A percentile compares a stretch with the other conserved stretches of the same genome.
phyloP scores from a whole-genome alignment of 2,888 invertebrate species.

The Fragum whitleyi region DNA sequence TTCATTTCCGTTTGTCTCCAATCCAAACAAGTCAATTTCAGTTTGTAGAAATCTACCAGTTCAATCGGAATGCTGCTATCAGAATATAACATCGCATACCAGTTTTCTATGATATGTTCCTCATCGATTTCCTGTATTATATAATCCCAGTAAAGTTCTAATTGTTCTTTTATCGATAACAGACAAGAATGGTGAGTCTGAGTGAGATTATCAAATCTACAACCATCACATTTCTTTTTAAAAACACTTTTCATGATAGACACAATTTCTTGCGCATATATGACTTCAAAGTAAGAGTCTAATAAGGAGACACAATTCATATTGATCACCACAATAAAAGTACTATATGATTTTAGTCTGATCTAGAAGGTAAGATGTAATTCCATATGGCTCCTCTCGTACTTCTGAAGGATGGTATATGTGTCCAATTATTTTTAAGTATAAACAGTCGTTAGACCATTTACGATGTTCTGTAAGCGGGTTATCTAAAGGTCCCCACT shows the following conservation, averaged over 20 bases:
- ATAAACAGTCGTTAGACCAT: slow-evolving; percentile 29
- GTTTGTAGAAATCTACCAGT: slow-evolving; percentile 12
- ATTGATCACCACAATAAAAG: slow-evolving; percentile 10
- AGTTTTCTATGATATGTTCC: slow-evolving; percentile 1
- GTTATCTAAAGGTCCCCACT: slow-evolving; percentile 11
- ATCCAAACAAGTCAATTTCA: slow-evolving; percentile 17
- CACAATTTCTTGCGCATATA: slow-evolving; percentile 19
- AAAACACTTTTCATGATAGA: background rate
- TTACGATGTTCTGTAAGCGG: slow-evolving; percentile 19
- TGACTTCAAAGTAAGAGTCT: slow-evolving; percentile 19
- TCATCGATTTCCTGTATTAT: slow-evolving; percentile 12
- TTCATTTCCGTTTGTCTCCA: slow-evolving; percentile 22
- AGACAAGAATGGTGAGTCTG: background rate
- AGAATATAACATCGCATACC: background rate
- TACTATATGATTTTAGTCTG: background rate
- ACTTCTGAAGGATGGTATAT: background rate
- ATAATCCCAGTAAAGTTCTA: slow-evolving; percentile 29
- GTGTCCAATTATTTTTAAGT: slow-evolving; percentile 27
- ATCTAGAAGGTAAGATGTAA: background rate
- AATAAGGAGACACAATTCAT: slow-evolving; percentile 3
- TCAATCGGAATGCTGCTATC: background rate
- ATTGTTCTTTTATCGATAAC: slow-evolving; percentile 14
- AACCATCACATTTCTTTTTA: slow-evolving; percentile 21
- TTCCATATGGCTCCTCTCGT: background rate
- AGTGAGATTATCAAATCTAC: background rate